A percentile compares a stretch with the other conserved stretches of the same genome.
Conservation (phyloP, 2,888 invertebrate species). For the Rotaria socialis region DNA sequence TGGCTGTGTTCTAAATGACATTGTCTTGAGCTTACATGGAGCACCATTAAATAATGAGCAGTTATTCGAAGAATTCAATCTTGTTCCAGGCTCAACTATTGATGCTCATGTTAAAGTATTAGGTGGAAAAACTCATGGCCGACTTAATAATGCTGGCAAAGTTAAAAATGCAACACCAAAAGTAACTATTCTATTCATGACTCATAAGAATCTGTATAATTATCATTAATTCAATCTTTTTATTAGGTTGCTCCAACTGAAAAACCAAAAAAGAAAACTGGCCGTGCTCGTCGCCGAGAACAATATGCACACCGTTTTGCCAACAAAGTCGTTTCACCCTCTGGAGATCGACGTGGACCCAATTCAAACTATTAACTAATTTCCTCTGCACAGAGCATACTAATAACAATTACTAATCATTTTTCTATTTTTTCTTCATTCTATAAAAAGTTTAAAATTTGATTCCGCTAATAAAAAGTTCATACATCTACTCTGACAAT, state of each 20-base stretch:
- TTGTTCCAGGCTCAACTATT: neutral
- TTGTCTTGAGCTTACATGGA: neutral
- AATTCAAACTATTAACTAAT: constrained; percentile 38
- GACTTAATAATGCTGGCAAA: constrained; percentile 98
- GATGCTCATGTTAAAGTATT: neutral
- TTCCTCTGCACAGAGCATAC: neutral
- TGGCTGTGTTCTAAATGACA: neutral
- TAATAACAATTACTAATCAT: neutral
- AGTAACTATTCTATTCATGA: constrained; percentile 58
- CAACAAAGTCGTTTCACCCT: constrained; percentile 66
- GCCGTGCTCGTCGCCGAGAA: constrained; percentile 93
- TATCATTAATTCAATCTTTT: neutral
- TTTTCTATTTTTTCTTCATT: neutral
- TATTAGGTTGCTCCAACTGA: constrained; percentile 88
- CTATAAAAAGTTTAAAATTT: neutral
- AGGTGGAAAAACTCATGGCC: constrained; percentile 71
- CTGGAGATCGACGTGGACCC: constrained; percentile 40
- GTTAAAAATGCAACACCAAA: constrained; percentile 99
- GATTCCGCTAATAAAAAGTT: neutral
- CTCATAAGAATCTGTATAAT: neutral
- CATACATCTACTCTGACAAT: neutral
- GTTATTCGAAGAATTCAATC: neutral
- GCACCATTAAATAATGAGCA: neutral
- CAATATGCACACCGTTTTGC: constrained; percentile 98
- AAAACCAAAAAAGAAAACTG: constrained; percentile 91